These are phyloP conservation scores for Zoanthus sansibaricus DNA, from an alignment of 92 coral and sea anemone genomes.

Conservation along the genomic window DNA sequence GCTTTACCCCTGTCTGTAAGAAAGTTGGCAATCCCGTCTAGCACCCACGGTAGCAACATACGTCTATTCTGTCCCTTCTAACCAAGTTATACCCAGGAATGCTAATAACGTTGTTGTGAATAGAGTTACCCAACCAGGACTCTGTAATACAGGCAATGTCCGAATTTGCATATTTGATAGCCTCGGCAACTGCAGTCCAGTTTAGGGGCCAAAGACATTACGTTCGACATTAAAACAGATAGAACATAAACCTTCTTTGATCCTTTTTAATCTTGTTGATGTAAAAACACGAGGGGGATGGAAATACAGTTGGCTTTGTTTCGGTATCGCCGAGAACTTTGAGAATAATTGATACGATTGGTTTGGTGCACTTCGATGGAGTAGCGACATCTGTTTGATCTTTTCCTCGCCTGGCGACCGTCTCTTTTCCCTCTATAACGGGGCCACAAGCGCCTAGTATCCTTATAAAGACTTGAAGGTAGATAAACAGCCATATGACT, in stretches of 20 bases:
- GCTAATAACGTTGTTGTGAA: not conserved
- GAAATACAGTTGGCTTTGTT: not conserved
- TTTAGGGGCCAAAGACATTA: conserved; percentile 43
- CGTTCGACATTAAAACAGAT: conserved; percentile 33
- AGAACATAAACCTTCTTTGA: conserved; percentile 12
- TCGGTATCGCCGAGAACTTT: conserved; percentile 47
- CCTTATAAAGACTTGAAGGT: conserved; percentile 10
- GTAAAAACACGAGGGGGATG: not conserved
- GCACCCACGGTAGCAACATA: too few species aligned
- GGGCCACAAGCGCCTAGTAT: conserved; percentile 35
- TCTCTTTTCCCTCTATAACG: conserved; percentile 45
- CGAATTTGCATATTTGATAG: conserved; percentile 28
- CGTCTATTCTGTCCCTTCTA: not conserved
- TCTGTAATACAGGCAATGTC: conserved; percentile 36
- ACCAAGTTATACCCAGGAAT: not conserved
- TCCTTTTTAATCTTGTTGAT: not conserved
- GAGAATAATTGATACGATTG: conserved; percentile 33
- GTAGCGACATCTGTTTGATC: conserved; percentile 37
- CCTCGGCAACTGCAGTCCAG: conserved; percentile 4
- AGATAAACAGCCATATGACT: conserved; percentile 19
- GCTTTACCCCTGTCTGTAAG: too few species aligned
- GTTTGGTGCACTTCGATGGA: conserved; percentile 42
- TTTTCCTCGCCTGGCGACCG: not conserved
- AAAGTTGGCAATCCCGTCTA: too few species aligned
- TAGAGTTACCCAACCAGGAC: conserved; percentile 21